Percentiles rank a stretch among this genome's conserved stretches.
Conservation (phyloP, 2,113 vertebrate genomes). For the Nerophis ophidion region DNA sequence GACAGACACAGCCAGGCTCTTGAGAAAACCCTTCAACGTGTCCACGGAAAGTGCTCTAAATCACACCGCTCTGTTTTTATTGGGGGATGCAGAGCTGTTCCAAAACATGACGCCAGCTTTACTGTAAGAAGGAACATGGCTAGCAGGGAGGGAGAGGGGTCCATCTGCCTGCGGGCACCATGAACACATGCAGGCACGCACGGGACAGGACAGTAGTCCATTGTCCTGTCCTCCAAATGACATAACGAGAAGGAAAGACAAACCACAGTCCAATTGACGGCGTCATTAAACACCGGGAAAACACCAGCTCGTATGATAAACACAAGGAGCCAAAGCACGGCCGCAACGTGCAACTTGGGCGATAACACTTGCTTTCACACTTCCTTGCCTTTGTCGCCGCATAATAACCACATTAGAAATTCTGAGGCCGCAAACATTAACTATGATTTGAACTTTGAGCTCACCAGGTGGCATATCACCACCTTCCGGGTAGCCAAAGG, state of each 20-base stretch:
- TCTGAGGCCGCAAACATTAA: too few relatives aligned
- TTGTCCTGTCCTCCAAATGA: constrained; percentile 62
- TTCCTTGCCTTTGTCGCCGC: too few relatives aligned
- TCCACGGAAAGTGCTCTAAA: constrained; percentile 47
- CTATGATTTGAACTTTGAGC: too few relatives aligned
- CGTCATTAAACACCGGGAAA: constrained; percentile 54
- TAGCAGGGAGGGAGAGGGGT: constrained; percentile 36
- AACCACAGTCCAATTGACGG: constrained; percentile 46
- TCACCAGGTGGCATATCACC: too few relatives aligned
- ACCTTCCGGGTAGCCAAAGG: too few relatives aligned
- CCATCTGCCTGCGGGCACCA: constrained; percentile 42
- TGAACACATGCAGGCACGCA: constrained; percentile 8
- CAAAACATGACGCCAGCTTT: constrained; percentile 71
- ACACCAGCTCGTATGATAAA: constrained; percentile 38
- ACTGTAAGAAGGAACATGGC: constrained; percentile 66
- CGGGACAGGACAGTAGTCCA: constrained; percentile 54
- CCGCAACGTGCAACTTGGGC: background rate
- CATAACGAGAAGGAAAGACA: constrained; percentile 57
- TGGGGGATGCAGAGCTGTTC: constrained; percentile 41
- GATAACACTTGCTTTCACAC: too few relatives aligned
- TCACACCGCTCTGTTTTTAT: constrained; percentile 49
- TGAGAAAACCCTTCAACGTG: constrained; percentile 54
- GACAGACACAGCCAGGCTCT: constrained; percentile 46
- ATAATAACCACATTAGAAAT: too few relatives aligned
- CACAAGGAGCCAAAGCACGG: constrained; percentile 24